Evolutionary conservation across 1,140 invertebrate genomes (phyloP).

Genomic region (Polypedilum vanderplanki): DNA sequence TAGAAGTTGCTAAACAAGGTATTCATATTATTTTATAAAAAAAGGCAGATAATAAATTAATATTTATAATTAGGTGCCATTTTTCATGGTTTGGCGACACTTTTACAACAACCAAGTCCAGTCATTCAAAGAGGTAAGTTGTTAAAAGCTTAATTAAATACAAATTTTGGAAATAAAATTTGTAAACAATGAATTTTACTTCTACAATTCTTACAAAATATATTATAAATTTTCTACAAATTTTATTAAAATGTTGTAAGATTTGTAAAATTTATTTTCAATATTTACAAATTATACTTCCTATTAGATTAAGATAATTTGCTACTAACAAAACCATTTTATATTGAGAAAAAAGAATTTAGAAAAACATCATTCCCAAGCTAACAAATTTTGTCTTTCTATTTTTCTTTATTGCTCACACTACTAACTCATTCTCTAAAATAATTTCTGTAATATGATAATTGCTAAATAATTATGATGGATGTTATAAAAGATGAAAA

Average conservation of each 20-base stretch:
- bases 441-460: not conserved
- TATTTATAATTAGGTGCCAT: conserved; percentile 54
- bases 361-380: not conserved
- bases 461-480: not conserved
- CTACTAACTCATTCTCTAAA: not conserved
- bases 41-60: not conserved
- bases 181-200: conserved; percentile 30
- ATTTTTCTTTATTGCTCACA: conserved; percentile 32
- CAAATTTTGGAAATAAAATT: too few species aligned
- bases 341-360: not conserved
- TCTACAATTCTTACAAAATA: too few species aligned
- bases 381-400: conserved; percentile 27
- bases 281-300: too few species aligned
- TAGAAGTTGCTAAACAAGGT: conserved; percentile 94
- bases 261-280: too few species aligned
- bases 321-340: not conserved
- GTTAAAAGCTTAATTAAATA: not conserved
- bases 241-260: too few species aligned
- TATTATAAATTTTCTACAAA: too few species aligned
- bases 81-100: conserved; percentile 89
- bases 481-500: conserved; percentile 15
- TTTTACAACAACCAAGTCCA: conserved; percentile 85
- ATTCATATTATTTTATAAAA: conserved; percentile 36
- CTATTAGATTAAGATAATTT: too few species aligned
- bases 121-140: conserved; percentile 70